A percentile compares a stretch with the other conserved stretches of the same genome.
Evolutionary conservation across 64 coral and sea anemone species (phyloP).

Genomic region (Porites australiensis): DNA sequence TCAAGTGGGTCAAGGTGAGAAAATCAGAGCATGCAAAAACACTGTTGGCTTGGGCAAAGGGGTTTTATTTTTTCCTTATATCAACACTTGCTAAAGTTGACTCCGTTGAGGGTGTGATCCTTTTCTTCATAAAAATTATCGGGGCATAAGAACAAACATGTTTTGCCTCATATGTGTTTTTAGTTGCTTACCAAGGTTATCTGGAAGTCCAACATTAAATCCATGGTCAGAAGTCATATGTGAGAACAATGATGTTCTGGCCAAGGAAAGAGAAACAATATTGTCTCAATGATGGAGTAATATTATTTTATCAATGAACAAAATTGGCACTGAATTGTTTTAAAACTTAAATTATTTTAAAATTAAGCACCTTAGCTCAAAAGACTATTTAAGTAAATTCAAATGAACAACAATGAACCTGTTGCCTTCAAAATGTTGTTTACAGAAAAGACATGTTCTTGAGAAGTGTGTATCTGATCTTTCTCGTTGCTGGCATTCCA

Average conservation of each 20-base stretch:
- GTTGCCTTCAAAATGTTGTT: conserved; percentile 91
- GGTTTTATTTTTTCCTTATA: too few relatives aligned
- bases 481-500: conserved; percentile 85
- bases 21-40: too few relatives aligned
- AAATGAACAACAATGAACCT: conserved; percentile 44
- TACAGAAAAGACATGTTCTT: conserved; percentile 97
- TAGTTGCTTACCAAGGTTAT: conserved; percentile 70
- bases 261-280: not conserved
- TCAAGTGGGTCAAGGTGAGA: too few relatives aligned
- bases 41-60: too few relatives aligned
- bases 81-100: too few relatives aligned
- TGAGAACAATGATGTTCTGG: conserved; percentile 64
- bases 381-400: not conserved
- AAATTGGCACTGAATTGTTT: too few relatives aligned
- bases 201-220: conserved; percentile 83
- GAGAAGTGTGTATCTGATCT: conserved; percentile 90
- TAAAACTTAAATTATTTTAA: not conserved
- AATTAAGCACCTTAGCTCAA: too few relatives aligned
- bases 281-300: too few relatives aligned
- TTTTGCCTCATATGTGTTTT: not conserved
- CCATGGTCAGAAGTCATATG: conserved; percentile 79
- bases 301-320: too few relatives aligned
- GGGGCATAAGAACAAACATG: not conserved
- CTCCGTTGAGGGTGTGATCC: too few relatives aligned
- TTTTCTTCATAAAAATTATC: too few relatives aligned